Evolutionary conservation across 2,888 invertebrate species (phyloP).

Genomic region (Beris chalybata): DNA sequence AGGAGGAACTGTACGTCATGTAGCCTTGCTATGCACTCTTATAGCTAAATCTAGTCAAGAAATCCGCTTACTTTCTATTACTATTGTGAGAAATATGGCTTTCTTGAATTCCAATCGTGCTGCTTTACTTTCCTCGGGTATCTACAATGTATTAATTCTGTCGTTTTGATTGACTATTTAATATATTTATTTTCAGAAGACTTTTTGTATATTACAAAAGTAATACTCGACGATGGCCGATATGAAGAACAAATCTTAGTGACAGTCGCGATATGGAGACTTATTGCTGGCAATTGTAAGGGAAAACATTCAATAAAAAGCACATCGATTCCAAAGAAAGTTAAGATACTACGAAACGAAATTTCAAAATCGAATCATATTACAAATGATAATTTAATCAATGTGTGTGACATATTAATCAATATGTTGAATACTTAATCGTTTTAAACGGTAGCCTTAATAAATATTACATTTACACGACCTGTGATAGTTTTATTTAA

Average conservation of each 20-base stretch:
- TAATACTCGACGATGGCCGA: constrained; percentile 37
- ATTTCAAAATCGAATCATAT: constrained; percentile 35
- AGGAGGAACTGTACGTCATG: constrained; percentile 46
- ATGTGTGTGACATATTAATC: constrained; percentile 45
- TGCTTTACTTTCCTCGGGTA: constrained; percentile 45
- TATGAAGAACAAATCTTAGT: constrained; percentile 49
- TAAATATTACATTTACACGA: too few relatives aligned
- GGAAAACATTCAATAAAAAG: constrained; percentile 49
- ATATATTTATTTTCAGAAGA: constrained; percentile 33
- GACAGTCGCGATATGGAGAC: constrained; percentile 49
- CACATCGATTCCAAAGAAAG: constrained; percentile 47
- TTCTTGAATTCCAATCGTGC: constrained; percentile 49
- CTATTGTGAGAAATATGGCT: constrained; percentile 53
- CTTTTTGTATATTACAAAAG: constrained; percentile 33
- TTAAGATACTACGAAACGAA: constrained; percentile 44
- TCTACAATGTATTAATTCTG: constrained; percentile 39
- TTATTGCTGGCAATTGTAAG: constrained; percentile 50
- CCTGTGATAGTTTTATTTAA: too few relatives aligned
- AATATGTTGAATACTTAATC: constrained; percentile 39
- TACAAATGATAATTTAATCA: constrained; percentile 38
- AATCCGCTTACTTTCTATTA: constrained; percentile 46
- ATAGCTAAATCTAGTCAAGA: constrained; percentile 42
- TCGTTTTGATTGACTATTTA: background rate
- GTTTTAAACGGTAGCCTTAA: too few relatives aligned
- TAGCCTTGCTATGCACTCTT: constrained; percentile 45